Evolutionary conservation across 1,140 invertebrate species (phyloP).

Genomic region (Hestina assimilis): DNA sequence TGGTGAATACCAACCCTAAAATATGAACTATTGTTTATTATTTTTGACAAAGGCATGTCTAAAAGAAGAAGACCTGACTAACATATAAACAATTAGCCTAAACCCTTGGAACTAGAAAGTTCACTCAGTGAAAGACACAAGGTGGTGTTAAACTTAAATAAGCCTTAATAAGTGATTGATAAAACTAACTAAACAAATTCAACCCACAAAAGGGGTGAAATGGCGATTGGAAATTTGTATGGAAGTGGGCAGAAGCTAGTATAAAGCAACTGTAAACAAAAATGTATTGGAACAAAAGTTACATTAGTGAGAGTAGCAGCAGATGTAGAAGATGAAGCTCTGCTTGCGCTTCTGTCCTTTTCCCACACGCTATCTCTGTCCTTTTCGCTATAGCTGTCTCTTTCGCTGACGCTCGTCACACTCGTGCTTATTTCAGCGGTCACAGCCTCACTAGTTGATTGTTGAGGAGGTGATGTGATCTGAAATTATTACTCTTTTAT

Average conservation of each 20-base stretch:
- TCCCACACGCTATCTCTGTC: conserved; percentile 72
- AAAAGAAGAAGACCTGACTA: too few species aligned
- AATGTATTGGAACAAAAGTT: too few species aligned
- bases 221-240: too few species aligned
- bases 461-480: conserved; percentile 50
- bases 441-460: conserved; percentile 52
- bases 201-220: too few species aligned
- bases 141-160: too few species aligned
- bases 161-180: too few species aligned
- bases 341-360: conserved; percentile 58
- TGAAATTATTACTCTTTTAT: conserved; percentile 13
- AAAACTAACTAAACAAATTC: too few species aligned
- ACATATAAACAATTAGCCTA: too few species aligned
- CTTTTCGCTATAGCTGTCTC: conserved; percentile 63
- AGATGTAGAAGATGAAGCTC: conserved; percentile 60
- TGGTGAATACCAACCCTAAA: conserved; percentile 84
- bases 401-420: conserved; percentile 65
- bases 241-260: too few species aligned
- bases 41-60: neutral
- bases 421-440: conserved; percentile 67
- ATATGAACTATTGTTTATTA: neutral
- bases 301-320: conserved; percentile 80
- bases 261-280: too few species aligned
- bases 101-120: too few species aligned
- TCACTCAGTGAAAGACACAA: too few species aligned